Conservation (phyloP, 2,113 vertebrate genomes). For the Esox niger region DNA sequence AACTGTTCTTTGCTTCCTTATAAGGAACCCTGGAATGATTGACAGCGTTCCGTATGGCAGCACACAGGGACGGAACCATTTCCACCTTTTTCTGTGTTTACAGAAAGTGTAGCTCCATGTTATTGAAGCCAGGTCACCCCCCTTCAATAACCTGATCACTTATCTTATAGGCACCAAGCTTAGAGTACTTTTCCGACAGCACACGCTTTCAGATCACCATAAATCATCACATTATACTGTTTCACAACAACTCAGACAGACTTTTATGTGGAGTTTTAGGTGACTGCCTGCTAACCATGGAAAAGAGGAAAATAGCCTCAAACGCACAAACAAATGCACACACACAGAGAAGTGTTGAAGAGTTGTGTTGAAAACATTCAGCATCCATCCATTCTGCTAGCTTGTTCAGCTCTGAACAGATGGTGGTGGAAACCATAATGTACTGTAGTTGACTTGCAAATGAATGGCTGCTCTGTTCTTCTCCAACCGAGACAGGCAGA, state of each 20-base stretch:
- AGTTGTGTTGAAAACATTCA: slow-evolving; percentile 2
- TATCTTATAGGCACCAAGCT: not conserved
- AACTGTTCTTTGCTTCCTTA: not conserved
- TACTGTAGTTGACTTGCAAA: slow-evolving; percentile 68
- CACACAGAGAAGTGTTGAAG: slow-evolving; percentile 5
- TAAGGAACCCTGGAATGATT: not conserved
- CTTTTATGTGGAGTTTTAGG: no score
- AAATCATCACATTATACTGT: no score
- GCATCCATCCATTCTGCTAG: no score
- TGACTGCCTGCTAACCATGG: no score
- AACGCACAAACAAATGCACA: slow-evolving; percentile 14
- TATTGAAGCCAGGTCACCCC: not conserved
- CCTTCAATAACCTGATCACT: not conserved
- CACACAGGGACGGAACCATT: no score
- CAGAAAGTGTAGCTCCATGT: no score
- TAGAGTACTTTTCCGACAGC: not conserved
- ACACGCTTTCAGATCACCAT: no score
- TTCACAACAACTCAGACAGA: no score
- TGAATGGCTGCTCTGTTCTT: slow-evolving; percentile 42
- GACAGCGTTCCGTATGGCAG: not conserved
- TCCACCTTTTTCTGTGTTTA: no score
- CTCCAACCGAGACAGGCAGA: slow-evolving; percentile 52
- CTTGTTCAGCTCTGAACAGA: slow-evolving; percentile 61
- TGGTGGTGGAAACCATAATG: slow-evolving; percentile 60
- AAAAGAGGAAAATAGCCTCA: no score